These are phyloP conservation scores for Pecten maximus DNA, from an alignment of 2,888 invertebrate genomes.

Conservation along the genomic window DNA sequence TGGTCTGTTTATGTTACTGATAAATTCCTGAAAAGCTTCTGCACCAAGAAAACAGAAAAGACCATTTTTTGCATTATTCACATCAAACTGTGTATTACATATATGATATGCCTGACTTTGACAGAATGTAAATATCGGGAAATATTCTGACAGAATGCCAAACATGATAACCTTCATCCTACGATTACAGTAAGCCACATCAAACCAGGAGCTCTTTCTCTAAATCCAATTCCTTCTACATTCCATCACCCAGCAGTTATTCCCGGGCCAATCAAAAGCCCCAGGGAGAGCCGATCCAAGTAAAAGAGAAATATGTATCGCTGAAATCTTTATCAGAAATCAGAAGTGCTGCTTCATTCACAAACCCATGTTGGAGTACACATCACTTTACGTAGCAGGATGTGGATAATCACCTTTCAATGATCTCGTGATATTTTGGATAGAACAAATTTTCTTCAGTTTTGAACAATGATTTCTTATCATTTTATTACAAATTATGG, in stretches of 20 bases:
- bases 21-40: background rate
- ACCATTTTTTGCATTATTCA: background rate
- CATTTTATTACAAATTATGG: too few relatives aligned
- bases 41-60: background rate
- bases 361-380: background rate
- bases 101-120: background rate
- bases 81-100: background rate
- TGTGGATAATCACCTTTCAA: too few relatives aligned
- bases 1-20: background rate
- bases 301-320: background rate
- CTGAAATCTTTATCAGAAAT: background rate
- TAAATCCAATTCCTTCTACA: slow-evolving; percentile 14
- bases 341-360: slow-evolving; percentile 30
- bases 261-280: background rate
- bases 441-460: too few relatives aligned
- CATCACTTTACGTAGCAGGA: too few relatives aligned
- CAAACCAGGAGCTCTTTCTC: background rate
- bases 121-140: background rate
- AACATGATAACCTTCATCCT: slow-evolving; percentile 21
- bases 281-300: background rate
- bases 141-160: slow-evolving; percentile 23
- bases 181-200: background rate
- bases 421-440: too few relatives aligned
- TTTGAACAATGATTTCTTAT: too few relatives aligned
- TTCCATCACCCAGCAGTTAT: background rate